Conservation (phyloP, 1,140 invertebrate species). For the Leptinotarsa texana region DNA sequence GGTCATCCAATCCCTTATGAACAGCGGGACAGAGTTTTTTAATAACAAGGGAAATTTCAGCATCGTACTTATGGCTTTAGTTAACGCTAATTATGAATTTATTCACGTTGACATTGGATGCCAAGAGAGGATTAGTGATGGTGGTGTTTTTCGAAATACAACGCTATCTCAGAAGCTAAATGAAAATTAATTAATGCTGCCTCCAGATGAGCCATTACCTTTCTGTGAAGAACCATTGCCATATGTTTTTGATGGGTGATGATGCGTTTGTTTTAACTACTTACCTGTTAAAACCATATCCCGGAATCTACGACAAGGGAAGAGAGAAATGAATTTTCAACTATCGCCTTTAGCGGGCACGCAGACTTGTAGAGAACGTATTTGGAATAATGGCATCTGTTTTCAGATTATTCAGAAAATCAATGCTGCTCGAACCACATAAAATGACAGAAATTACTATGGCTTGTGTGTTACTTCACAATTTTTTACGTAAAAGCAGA, state of each 20-base stretch:
- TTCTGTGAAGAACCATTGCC: conserved; percentile 37
- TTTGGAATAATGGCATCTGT: conserved; percentile 30
- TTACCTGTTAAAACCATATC: conserved; percentile 50
- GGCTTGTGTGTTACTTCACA: conserved; percentile 27
- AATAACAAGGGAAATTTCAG: conserved; percentile 44
- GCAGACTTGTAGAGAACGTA: conserved; percentile 25
- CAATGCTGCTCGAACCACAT: conserved; percentile 35
- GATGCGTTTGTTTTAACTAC: conserved; percentile 51
- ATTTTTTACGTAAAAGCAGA: conserved; percentile 20
- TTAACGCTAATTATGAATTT: not conserved
- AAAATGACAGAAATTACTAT: conserved; percentile 21
- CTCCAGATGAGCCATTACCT: conserved; percentile 35
- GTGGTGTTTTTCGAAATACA: conserved; percentile 37
- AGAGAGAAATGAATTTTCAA: conserved; percentile 32
- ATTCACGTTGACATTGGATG: conserved; percentile 31
- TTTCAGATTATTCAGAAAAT: conserved; percentile 44
- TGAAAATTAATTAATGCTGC: conserved; percentile 44
- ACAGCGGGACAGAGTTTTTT: conserved; percentile 17
- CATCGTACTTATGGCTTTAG: conserved; percentile 37
- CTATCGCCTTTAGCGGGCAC: conserved; percentile 25
- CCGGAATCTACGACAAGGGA: conserved; percentile 33
- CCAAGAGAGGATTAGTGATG: conserved; percentile 48
- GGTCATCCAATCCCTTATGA: too few species aligned
- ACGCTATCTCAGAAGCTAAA: conserved; percentile 36
- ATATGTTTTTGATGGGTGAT: conserved; percentile 51